Percentiles rank a stretch among this genome's conserved stretches.
These are phyloP conservation scores for Embiotoca jacksoni DNA, from an alignment of 2,113 vertebrate species.

Conservation along the genomic window DNA sequence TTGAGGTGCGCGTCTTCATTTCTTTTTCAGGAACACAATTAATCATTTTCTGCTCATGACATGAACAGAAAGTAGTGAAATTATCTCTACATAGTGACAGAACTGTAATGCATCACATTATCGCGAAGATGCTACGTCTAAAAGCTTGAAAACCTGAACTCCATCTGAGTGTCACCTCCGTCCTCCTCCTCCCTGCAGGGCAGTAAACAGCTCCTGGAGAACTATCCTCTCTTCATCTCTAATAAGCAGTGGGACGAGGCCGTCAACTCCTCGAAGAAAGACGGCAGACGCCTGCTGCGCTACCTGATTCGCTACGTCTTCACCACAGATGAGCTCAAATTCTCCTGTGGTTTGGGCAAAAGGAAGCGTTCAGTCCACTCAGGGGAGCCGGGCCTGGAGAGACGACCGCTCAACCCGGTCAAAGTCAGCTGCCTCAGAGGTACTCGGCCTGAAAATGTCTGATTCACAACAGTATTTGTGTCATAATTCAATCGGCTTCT, in stretches of 20 bases:
- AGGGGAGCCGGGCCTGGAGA: constrained; percentile 95
- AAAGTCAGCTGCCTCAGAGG: constrained; percentile 99
- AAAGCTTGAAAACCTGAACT: neutral
- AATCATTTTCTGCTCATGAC: too few relatives aligned
- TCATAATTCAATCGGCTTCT: neutral
- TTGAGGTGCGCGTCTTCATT: constrained; percentile 74
- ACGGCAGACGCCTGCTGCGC: constrained; percentile 94
- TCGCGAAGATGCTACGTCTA: too few relatives aligned
- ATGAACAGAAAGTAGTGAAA: too few relatives aligned
- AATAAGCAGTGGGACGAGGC: constrained; percentile 99
- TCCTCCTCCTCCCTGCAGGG: constrained; percentile 84
- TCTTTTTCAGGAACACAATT: neutral
- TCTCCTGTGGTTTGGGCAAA: constrained; percentile 99
- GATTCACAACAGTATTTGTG: neutral
- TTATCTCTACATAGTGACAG: neutral
- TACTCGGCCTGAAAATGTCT: constrained; percentile 64
- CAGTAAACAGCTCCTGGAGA: constrained; percentile 98
- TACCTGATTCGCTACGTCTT: constrained; percentile 99
- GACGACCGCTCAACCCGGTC: constrained; percentile 97
- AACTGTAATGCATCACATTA: too few relatives aligned
- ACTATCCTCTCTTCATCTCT: constrained; percentile 99
- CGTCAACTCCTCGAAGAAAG: constrained; percentile 99
- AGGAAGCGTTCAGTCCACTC: constrained; percentile 99
- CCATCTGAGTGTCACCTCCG: neutral
- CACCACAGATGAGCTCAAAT: constrained; percentile 99